A percentile compares a stretch with the other conserved stretches of the same genome.
phyloP scores from a whole-genome alignment of 1,140 invertebrate species.

The Mamestra configurata region DNA sequence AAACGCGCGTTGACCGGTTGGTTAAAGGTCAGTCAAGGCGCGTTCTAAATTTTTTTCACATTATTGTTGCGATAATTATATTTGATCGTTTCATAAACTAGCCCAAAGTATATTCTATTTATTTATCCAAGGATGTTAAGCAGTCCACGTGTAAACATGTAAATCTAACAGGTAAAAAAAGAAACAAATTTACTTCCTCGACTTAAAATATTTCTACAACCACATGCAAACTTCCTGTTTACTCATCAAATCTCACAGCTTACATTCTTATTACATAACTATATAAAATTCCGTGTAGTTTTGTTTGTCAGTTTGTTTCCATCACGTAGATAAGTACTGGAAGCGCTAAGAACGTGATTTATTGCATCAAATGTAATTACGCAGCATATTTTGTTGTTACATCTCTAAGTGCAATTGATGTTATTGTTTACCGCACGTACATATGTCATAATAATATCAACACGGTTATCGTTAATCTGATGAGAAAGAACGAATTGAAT shows the following conservation, averaged over 20 bases:
- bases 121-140: too few species aligned
- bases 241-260: constrained; percentile 6
- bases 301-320: constrained; percentile 37
- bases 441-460: constrained; percentile 33
- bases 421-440: constrained; percentile 48
- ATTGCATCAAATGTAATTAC: constrained; percentile 10
- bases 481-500: constrained; percentile 13
- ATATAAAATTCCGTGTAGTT: constrained; percentile 1
- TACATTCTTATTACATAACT: constrained; percentile 25
- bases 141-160: too few species aligned
- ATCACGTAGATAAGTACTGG: constrained; percentile 20
- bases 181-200: too few species aligned
- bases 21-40: too few species aligned
- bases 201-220: background rate
- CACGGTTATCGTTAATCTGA: constrained; percentile 24
- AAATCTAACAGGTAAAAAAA: too few species aligned
- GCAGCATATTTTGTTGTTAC: constrained; percentile 36
- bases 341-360: constrained; percentile 16
- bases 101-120: too few species aligned
- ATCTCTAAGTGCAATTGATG: background rate
- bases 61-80: too few species aligned
- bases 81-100: too few species aligned
- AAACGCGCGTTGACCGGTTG: too few species aligned
- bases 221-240: background rate
- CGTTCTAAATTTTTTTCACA: too few species aligned